Evolutionary conservation across 2,888 invertebrate species (phyloP).

Genomic region (Pollenia labialis): DNA sequence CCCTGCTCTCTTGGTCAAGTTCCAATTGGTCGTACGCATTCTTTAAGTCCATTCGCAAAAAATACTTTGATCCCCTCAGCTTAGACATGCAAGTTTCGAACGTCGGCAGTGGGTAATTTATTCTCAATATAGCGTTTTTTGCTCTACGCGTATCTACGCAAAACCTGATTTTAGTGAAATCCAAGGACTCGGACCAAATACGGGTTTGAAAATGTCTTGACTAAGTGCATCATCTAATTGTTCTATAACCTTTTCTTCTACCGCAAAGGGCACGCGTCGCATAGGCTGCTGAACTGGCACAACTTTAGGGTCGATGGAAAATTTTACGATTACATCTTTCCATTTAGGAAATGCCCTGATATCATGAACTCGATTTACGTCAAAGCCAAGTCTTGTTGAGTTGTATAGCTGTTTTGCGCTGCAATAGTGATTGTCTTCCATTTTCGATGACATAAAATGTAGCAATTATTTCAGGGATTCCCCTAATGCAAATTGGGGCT

Average conservation of each 20-base stretch:
- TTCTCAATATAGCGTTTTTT: conserved; percentile 74
- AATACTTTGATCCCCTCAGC: conserved; percentile 73
- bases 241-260: conserved; percentile 48
- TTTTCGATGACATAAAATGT: conserved; percentile 60
- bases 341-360: too few relatives aligned
- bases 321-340: conserved; percentile 46
- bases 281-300: conserved; percentile 78
- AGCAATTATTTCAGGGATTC: conserved; percentile 27
- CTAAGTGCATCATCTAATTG: too few relatives aligned
- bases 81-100: too few relatives aligned
- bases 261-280: conserved; percentile 68
- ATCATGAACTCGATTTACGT: background rate
- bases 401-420: conserved; percentile 56
- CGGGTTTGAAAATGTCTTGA: too few relatives aligned
- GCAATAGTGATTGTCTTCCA: conserved; percentile 60
- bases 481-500: conserved; percentile 14
- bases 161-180: too few relatives aligned
- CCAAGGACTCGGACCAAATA: too few relatives aligned
- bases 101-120: conserved; percentile 71
- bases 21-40: conserved; percentile 77
- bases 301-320: conserved; percentile 55
- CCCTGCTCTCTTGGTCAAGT: conserved; percentile 62
- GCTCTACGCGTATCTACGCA: conserved; percentile 80
- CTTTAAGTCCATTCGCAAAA: conserved; percentile 77
- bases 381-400: conserved; percentile 57